Conservation (phyloP, 2,113 vertebrate species). For the Passer montanus region DNA sequence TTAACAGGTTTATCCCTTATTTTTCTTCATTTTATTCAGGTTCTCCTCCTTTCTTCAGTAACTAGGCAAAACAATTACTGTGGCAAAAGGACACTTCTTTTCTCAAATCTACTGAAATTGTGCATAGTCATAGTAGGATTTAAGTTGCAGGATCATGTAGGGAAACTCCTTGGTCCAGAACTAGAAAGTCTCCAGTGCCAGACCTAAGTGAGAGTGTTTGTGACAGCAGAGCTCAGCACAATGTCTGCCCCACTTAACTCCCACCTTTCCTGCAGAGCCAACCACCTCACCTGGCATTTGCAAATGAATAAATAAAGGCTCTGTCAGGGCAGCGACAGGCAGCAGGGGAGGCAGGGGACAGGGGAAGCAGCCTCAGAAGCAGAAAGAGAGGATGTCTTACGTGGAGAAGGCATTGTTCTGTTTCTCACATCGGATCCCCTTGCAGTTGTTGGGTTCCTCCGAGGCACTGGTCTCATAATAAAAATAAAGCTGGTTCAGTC, state of each 20-base stretch:
- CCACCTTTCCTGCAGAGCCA: not conserved
- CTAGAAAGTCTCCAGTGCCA: not conserved
- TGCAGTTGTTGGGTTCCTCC: constrained; percentile 95
- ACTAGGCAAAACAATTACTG: not conserved
- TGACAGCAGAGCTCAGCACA: constrained; percentile 16
- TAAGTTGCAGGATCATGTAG: not conserved
- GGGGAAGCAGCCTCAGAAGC: not conserved
- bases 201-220: not conserved
- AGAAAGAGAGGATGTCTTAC: constrained; percentile 76
- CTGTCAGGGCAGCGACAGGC: not conserved
- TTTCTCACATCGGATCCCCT: constrained; percentile 95
- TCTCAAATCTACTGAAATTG: not conserved
- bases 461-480: constrained; percentile 95
- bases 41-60: not conserved
- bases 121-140: not conserved
- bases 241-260: not conserved
- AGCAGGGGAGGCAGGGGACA: not conserved
- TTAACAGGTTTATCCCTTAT: not conserved
- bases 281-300: not conserved
- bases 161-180: not conserved
- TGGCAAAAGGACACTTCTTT: not conserved
- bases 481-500: constrained; percentile 97
- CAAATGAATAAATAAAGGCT: not conserved
- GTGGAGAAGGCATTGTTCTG: constrained; percentile 99
- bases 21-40: not conserved